These are phyloP conservation scores for Selene dorsalis DNA, from an alignment of 2,797 vertebrate species.

Conservation along the genomic window DNA sequence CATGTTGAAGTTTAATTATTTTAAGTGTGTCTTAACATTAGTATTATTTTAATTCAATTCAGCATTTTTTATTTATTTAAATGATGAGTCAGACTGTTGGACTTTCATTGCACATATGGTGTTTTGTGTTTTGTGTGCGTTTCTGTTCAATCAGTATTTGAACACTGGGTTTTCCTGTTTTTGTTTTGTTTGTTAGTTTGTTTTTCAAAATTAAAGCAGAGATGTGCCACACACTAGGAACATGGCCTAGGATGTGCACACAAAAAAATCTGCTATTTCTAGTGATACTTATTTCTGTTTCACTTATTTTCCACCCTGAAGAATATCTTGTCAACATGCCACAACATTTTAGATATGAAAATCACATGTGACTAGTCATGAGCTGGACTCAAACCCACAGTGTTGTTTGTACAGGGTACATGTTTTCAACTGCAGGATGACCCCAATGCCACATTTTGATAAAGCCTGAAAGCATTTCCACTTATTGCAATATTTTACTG, in stretches of 20 bases:
- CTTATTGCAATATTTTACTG: neutral
- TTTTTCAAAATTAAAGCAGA: neutral
- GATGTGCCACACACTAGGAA: neutral
- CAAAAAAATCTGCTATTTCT: constrained; percentile 3
- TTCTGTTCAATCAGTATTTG: constrained; percentile 48
- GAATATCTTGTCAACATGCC: neutral
- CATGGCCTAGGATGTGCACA: constrained; percentile 3
- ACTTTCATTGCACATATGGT: constrained; percentile 53
- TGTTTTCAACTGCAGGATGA: constrained; percentile 22
- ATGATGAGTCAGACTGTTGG: constrained; percentile 35
- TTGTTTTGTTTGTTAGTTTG: neutral
- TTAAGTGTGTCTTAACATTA: constrained; percentile 44
- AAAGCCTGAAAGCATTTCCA: constrained; percentile 23
- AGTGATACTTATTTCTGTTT: constrained; percentile 2
- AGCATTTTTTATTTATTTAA: constrained; percentile 75
- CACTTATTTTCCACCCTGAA: neutral
- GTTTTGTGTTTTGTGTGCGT: constrained; percentile 48
- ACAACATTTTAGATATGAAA: constrained; percentile 13
- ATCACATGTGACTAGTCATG: constrained; percentile 25
- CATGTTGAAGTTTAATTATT: constrained; percentile 28
- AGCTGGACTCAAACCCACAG: constrained; percentile 72
- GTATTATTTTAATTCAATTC: constrained; percentile 51
- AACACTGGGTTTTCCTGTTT: constrained; percentile 31
- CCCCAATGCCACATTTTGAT: constrained; percentile 11
- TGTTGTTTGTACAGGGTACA: neutral